phyloP scores from a whole-genome alignment of 2,797 vertebrate genomes.

The Manis javanica region DNA sequence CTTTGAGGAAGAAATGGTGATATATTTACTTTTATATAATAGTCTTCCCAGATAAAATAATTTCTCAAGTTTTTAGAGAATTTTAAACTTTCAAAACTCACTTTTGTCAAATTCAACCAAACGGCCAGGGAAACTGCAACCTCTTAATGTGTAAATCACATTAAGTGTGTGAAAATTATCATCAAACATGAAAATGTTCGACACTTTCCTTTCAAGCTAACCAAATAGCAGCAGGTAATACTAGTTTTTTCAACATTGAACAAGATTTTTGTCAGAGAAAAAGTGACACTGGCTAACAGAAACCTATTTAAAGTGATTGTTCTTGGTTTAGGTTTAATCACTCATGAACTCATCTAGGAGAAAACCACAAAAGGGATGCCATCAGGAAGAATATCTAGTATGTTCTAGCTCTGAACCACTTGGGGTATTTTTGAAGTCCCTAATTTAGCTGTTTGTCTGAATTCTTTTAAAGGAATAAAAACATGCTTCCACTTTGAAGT shows the following conservation, averaged over 20 bases:
- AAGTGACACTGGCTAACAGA: conserved; percentile 79
- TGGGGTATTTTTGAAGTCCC: neutral
- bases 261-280: conserved; percentile 74
- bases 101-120: conserved; percentile 51
- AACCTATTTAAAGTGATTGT: conserved; percentile 80
- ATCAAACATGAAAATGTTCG: conserved; percentile 58
- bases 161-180: neutral
- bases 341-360: conserved; percentile 80
- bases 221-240: conserved; percentile 78
- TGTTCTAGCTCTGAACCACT: neutral
- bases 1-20: neutral
- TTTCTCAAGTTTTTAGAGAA: neutral
- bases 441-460: neutral
- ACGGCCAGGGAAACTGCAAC: neutral
- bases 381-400: conserved; percentile 54
- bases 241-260: conserved; percentile 74
- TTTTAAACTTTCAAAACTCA: conserved; percentile 27
- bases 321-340: conserved; percentile 84
- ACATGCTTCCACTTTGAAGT: neutral
- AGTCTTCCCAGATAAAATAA: conserved; percentile 47
- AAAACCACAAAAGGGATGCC: conserved; percentile 84
- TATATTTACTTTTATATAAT: neutral
- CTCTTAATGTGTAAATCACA: neutral
- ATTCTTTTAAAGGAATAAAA: conserved; percentile 33
- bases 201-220: conserved; percentile 73